Conservation (phyloP, 1,140 invertebrate species). For the Brachionus koreanus region DNA sequence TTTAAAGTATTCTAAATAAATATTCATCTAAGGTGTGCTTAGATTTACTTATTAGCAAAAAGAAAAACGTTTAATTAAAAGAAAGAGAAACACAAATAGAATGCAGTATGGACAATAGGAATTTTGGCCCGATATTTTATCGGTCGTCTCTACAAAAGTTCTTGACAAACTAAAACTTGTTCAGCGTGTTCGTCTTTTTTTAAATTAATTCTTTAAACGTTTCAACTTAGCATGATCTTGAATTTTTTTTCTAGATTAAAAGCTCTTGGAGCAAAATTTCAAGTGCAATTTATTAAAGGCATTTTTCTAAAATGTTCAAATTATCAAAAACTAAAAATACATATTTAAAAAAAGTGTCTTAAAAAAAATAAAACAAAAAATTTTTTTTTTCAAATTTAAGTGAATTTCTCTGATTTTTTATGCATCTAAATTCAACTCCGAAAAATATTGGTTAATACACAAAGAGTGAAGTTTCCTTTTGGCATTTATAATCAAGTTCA, state of each 20-base stretch:
- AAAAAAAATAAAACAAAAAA: neutral
- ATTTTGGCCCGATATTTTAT: neutral
- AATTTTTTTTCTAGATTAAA: constrained; percentile 9
- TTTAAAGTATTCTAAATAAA: neutral
- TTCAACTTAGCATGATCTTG: neutral
- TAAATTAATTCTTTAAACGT: neutral
- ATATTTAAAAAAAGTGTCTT: neutral
- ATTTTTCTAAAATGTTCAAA: neutral
- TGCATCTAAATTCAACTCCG: neutral
- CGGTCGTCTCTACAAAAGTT: neutral
- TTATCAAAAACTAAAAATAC: neutral
- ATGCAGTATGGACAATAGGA: neutral
- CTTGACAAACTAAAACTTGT: constrained; percentile 5
- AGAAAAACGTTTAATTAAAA: neutral
- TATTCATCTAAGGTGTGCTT: constrained; percentile 9
- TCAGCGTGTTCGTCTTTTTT: neutral
- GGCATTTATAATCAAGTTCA: neutral
- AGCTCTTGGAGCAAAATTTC: neutral
- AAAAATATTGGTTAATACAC: neutral
- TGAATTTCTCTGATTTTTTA: neutral
- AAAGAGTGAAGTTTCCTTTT: neutral
- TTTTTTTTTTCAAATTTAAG: too few relatives aligned
- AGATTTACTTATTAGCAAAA: neutral
- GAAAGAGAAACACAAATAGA: neutral
- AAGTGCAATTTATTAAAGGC: neutral